Evolutionary conservation across 30 jellyfish, hydroid and myxozoan genomes (phyloP).

Genomic region (Cassiopea xamachana): DNA sequence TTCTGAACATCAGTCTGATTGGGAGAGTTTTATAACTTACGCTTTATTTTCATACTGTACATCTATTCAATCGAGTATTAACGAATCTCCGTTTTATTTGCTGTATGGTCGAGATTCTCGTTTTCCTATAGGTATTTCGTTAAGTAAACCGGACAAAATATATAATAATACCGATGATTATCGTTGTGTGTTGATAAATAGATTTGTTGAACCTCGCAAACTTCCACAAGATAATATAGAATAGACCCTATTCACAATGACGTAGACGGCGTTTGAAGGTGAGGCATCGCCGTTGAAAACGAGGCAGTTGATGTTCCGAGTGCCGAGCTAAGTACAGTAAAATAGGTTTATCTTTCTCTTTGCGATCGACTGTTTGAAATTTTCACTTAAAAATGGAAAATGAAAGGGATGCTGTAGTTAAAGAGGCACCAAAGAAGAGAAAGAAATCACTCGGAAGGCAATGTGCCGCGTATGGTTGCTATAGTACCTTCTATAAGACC

Average conservation of each 20-base stretch:
- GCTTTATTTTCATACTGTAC: constrained; percentile 62
- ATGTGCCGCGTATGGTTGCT: no score
- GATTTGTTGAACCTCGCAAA: constrained; percentile 44
- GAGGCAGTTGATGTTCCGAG: no score
- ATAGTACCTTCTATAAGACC: no score
- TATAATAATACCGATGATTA: constrained; percentile 44
- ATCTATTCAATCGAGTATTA: constrained; percentile 28
- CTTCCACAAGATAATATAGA: constrained; percentile 33
- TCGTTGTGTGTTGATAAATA: neutral
- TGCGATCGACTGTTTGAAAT: no score
- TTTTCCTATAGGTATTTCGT: constrained; percentile 60
- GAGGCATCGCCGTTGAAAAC: no score
- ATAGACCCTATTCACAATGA: neutral
- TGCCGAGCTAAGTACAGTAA: no score
- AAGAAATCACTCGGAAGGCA: no score
- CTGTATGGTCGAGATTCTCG: constrained; percentile 64
- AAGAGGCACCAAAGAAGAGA: no score
- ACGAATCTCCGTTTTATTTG: constrained; percentile 52
- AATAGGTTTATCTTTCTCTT: no score
- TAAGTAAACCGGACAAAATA: neutral
- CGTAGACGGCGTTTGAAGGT: no score
- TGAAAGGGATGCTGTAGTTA: no score
- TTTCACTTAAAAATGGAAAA: no score
- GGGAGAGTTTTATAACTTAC: constrained; percentile 55
- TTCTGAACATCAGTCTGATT: constrained; percentile 46